Evolutionary conservation across 2,797 vertebrate genomes (phyloP).

Genomic region (Helarctos malayanus): DNA sequence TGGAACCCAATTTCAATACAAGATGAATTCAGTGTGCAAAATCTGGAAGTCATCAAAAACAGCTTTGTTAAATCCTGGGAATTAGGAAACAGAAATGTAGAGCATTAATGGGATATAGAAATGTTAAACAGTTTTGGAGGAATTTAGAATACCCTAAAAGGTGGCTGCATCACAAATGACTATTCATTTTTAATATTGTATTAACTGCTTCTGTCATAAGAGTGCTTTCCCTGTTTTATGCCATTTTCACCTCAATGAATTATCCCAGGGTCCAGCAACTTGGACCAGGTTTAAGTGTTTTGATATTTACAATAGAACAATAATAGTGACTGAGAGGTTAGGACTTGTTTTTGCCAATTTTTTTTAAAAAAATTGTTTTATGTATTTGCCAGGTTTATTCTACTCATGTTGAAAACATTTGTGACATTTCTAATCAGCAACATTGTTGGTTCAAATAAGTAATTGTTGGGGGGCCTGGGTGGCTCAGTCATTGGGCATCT

Average conservation of each 20-base stretch:
- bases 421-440: background rate
- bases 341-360: background rate
- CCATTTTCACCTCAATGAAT: background rate
- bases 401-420: background rate
- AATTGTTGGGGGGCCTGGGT: background rate
- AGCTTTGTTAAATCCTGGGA: background rate
- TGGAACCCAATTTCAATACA: background rate
- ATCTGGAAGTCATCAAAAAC: slow-evolving; percentile 6
- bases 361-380: background rate
- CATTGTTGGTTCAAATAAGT: background rate
- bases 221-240: background rate
- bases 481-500: too few species aligned
- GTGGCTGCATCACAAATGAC: background rate
- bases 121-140: background rate
- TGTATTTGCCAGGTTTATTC: background rate
- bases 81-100: background rate
- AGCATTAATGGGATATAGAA: background rate
- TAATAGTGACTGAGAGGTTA: background rate
- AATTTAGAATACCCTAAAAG: background rate
- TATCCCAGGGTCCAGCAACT: background rate
- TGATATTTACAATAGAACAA: background rate
- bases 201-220: background rate
- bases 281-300: background rate
- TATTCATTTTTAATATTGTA: background rate
- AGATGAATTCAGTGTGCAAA: slow-evolving; percentile 3